Evolutionary conservation across 1,140 invertebrate genomes (phyloP).

Genomic region (Palaemon carinicauda): DNA sequence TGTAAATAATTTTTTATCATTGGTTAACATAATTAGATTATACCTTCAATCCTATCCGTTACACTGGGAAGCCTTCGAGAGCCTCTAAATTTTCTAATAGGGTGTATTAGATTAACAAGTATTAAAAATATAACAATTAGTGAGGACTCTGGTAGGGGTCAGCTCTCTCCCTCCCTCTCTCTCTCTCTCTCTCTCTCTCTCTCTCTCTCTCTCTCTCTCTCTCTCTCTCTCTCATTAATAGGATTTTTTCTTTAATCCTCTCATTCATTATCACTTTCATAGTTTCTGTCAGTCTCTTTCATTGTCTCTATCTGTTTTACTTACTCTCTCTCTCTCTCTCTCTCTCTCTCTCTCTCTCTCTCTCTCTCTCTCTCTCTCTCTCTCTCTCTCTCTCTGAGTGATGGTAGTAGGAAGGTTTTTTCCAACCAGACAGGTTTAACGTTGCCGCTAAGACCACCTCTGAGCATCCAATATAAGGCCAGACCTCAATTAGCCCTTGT

Average conservation of each 20-base stretch:
- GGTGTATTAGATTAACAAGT: no score
- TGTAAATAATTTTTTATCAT: no score
- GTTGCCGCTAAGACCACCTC: no score
- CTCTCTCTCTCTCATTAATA: neutral
- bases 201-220: neutral
- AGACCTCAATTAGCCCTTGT: no score
- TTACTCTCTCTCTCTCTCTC: neutral
- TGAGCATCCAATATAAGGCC: no score
- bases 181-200: neutral
- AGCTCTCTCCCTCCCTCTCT: neutral
- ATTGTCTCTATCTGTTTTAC: neutral
- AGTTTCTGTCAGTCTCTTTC: neutral
- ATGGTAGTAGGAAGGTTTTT: neutral
- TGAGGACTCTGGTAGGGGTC: no score
- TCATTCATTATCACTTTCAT: neutral
- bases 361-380: neutral
- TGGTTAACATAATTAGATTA: no score
- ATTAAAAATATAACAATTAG: no score
- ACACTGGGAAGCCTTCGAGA: no score
- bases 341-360: neutral
- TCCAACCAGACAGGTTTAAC: no score
- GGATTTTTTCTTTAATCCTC: neutral
- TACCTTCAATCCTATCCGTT: no score
- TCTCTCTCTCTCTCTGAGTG: conserved; percentile 2
- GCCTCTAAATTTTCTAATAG: no score